phyloP scores from a whole-genome alignment of 2,888 invertebrate genomes.

The Rhimphoctona megacephalus region DNA sequence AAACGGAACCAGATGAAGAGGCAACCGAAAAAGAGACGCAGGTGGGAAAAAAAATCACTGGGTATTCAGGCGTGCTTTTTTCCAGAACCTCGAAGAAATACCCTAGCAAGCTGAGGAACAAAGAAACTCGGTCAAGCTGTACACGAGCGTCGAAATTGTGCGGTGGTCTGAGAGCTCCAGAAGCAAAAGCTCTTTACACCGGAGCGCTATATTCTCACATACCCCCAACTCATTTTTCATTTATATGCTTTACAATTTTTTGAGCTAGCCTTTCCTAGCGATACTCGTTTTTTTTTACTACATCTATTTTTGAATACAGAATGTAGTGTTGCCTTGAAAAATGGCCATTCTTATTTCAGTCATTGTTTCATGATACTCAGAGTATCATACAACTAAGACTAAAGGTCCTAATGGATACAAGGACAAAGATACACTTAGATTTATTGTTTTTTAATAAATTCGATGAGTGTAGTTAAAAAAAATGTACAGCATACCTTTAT shows the following conservation, averaged over 20 bases:
- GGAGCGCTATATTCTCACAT: slow-evolving; percentile 42
- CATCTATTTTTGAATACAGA: slow-evolving; percentile 18
- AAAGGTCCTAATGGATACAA: not conserved
- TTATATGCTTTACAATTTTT: slow-evolving; percentile 50
- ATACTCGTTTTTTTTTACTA: slow-evolving; percentile 28
- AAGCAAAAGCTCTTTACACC: slow-evolving; percentile 65
- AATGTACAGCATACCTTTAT: not conserved
- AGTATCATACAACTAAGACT: not conserved
- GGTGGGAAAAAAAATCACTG: slow-evolving; percentile 56
- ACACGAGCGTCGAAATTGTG: slow-evolving; percentile 63
- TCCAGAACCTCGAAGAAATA: slow-evolving; percentile 58
- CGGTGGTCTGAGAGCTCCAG: slow-evolving; percentile 55
- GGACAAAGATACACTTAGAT: not conserved
- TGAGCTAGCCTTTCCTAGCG: slow-evolving; percentile 51
- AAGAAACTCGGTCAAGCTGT: slow-evolving; percentile 79
- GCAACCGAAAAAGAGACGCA: slow-evolving; percentile 52
- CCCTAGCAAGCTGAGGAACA: slow-evolving; percentile 70
- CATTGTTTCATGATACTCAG: not conserved
- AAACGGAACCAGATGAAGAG: slow-evolving; percentile 52
- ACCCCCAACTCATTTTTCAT: slow-evolving; percentile 52
- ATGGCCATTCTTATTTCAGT: not conserved
- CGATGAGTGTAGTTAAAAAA: slow-evolving; percentile 21
- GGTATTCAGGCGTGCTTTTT: slow-evolving; percentile 60
- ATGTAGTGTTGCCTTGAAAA: slow-evolving; percentile 11
- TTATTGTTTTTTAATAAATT: not conserved